Base-by-base conservation (phyloP, 2,888 invertebrate species). In the Heterodera filipjevi region DNA sequence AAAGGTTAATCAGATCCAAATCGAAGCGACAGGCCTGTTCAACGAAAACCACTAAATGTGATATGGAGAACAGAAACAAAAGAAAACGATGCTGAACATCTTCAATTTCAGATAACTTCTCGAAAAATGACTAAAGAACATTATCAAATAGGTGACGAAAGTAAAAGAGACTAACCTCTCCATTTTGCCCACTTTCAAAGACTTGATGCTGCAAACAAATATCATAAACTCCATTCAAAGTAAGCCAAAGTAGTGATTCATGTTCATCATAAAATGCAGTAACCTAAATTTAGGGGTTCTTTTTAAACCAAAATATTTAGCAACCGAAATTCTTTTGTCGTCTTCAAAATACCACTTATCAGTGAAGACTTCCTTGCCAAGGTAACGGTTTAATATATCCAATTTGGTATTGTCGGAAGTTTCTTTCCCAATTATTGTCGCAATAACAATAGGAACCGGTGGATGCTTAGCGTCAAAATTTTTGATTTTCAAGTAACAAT, bases 21-120 rank as follows among this genome's bases (percentile, higher is more conserved):
- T 82, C 82, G 59, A 82, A 80, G 6, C 82, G 81, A 35, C 82
- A 79, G 0, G 77, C 82, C 27, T 82, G 82, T 30, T 83, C 82
- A 49, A 82, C 72, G 44, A 82, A 83, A 14, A 82, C 27, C 30
- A 82, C 71, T 19, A 76, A 16, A 66, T 82, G 82, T 22, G 75
- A 82, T 44, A 82, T 33, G 16, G 59, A 46, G 30, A 75, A 75
- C 5, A 82, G 32, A 53, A 78, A 81, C 16, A 78, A 27, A 27
- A 82, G 35, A 39, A 80, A 79, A 14, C 80, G 64, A n/a, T 79
- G 32, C 19, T 71, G 82, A 16, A 64, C 44, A 6, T 66, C 49
- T 59, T 79, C 82, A 14, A 75, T 32, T 14, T 66, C 46, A 33
- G 80, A 53, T 33, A 82, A 14, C 49, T 82, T 82, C 74, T 81